phyloP scores from a whole-genome alignment of 2,888 invertebrate species.

The Tiliacea citrago region DNA sequence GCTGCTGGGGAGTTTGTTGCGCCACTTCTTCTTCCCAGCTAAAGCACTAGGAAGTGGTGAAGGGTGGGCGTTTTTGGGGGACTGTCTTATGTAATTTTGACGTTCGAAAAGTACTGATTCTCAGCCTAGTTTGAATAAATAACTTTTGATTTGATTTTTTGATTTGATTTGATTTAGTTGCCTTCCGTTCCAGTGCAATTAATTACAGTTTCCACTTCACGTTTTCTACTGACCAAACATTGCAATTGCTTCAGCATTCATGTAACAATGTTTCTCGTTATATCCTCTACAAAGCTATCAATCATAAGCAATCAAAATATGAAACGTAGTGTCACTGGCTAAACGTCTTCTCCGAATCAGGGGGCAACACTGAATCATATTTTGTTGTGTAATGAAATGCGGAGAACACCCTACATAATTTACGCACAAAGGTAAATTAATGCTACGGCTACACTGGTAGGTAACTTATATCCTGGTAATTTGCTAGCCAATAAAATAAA shows the following conservation, averaged over 20 bases:
- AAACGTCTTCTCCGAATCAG: slow-evolving; percentile 86
- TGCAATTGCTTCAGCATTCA: not conserved
- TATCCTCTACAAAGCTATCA: slow-evolving; percentile 25
- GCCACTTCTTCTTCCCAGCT: too few relatives aligned
- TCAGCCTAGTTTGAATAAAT: too few relatives aligned
- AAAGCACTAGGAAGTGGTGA: too few relatives aligned
- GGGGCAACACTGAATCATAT: slow-evolving; percentile 82
- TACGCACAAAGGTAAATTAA: slow-evolving; percentile 69
- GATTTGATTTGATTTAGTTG: too few relatives aligned
- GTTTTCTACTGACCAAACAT: not conserved
- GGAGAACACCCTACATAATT: slow-evolving; percentile 64
- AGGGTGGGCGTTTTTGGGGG: too few relatives aligned
- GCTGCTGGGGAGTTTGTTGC: too few relatives aligned
- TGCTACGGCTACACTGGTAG: slow-evolving; percentile 22
- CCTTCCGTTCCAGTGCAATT: not conserved
- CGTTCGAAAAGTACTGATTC: too few relatives aligned
- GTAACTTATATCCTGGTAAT: too few relatives aligned
- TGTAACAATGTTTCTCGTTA: not conserved
- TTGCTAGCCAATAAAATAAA: too few relatives aligned
- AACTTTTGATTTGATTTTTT: too few relatives aligned
- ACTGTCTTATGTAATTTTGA: too few relatives aligned
- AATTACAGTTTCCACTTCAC: not conserved
- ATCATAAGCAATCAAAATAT: slow-evolving; percentile 53
- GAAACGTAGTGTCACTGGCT: slow-evolving; percentile 65
- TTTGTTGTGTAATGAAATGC: slow-evolving; percentile 85